Conservation (phyloP, 2,113 vertebrate genomes). For the Vireo altiloquus region DNA sequence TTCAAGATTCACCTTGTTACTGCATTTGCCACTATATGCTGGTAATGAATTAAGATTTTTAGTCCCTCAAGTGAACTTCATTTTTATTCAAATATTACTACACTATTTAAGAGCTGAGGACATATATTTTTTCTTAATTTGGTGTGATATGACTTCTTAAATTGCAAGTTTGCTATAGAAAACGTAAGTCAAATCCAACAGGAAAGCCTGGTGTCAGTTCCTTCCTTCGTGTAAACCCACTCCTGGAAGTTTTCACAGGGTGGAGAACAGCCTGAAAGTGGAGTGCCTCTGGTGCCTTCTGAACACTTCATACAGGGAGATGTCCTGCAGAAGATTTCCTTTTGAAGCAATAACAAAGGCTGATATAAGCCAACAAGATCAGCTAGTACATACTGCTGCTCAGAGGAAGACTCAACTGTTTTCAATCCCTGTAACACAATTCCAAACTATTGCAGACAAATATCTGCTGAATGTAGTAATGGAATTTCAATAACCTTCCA, state of each 20-base stretch:
- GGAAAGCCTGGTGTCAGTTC: not conserved
- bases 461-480: not conserved
- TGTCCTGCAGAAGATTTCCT: not conserved
- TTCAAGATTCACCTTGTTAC: not conserved
- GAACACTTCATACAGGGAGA: not conserved
- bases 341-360: not conserved
- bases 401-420: not conserved
- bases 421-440: not conserved
- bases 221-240: not conserved
- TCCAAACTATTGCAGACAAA: not conserved
- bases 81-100: not conserved
- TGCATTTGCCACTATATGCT: not conserved
- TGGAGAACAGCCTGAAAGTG: not conserved
- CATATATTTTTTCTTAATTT: not conserved
- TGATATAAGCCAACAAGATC: not conserved
- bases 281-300: not conserved
- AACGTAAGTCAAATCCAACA: not conserved
- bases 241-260: not conserved
- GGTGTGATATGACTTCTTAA: not conserved
- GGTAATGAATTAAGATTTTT: not conserved
- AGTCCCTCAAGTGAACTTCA: not conserved
- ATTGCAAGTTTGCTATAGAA: not conserved
- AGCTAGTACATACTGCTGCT: not conserved
- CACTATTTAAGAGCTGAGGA: not conserved
- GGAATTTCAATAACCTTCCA: not conserved